Evolutionary conservation across 2,888 invertebrate species (phyloP).

Genomic region (Lasius fuliginosus): DNA sequence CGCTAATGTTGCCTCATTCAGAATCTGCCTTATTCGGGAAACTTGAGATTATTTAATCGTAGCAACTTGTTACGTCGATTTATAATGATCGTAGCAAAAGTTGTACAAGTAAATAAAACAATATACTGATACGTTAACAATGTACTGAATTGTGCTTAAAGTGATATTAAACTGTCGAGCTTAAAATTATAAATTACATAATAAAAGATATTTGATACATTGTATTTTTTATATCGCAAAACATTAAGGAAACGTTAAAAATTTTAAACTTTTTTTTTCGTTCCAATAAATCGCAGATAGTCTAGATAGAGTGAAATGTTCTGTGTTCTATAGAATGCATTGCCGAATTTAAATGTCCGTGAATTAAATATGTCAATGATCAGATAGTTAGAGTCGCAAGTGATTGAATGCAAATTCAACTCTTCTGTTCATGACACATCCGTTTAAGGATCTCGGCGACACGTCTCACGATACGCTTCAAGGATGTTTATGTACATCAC

Average conservation of each 20-base stretch:
- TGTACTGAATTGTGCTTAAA: neutral
- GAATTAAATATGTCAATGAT: constrained; percentile 13
- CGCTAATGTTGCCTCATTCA: constrained; percentile 27
- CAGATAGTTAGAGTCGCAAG: too few relatives aligned
- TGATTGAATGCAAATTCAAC: neutral
- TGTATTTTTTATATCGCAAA: neutral
- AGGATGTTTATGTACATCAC: constrained; percentile 3
- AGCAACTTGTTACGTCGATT: constrained; percentile 9
- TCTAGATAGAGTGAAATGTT: neutral
- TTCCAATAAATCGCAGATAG: neutral
- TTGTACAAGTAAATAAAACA: constrained; percentile 13
- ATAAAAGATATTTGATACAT: neutral
- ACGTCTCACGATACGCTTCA: neutral
- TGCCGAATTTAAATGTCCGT: neutral
- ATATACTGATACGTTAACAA: neutral
- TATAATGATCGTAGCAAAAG: neutral
- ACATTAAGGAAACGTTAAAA: neutral
- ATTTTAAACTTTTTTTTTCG: neutral
- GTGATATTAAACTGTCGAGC: neutral
- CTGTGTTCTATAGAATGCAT: neutral
- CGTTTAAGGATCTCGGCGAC: neutral
- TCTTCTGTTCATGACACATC: neutral
- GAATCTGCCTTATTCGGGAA: constrained; percentile 18
- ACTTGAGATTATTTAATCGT: constrained; percentile 30
- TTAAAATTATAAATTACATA: neutral